Evolutionary conservation across 2,888 invertebrate species (phyloP), one percentile per base, ranked within the genome.

Genomic region (Polydesmus complanatus): DNA sequence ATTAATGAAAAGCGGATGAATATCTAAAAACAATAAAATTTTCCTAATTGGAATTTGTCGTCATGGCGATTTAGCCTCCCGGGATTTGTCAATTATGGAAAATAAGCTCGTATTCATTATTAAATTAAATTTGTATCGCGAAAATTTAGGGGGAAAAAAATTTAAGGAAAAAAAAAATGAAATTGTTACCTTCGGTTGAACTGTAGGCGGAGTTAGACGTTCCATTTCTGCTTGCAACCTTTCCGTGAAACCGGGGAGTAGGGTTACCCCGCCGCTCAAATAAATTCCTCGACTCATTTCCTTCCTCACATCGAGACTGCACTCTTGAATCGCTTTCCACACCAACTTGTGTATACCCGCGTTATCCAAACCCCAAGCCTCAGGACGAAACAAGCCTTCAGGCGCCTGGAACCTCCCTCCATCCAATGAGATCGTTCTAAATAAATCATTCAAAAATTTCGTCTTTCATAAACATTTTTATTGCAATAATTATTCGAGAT

Each of bases 261-360:
- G 70, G 0, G 79, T 79, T 23, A 78, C 75, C 3, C 74, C 74
- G 23, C 80, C 81, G 47, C 79, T 76, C 60, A 81, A 69, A 68
- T 76, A 80, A 63, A 81, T 78, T 65, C 78, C 78, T 65, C 79
- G 60, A 48, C 58, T 76, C 75, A 78, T 77, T 65, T 78, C 77
- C 66, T 76, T 74, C n/a, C 80, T 69, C 58, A 76, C 73, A 69
- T 81, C 80, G 69, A 81, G 77, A n/a, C 80, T 78, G 65, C 79
- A 78, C 60, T 76, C 76, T 69, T 78, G 77, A 57, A 81, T 76
- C 25, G 79, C 78, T 63, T 77, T 76, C 68, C 74, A 74, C 23
- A 81, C 74, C 63, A 80, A 71, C 65, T 78, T 77, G 62, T 78
- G 80, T 21, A 81, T 69, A 48, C 78, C 78, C 57, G 77, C 76